Evolutionary conservation across 2,113 vertebrate species (phyloP), one percentile per base, ranked within the genome.

Genomic region (Oryzias melastigma): DNA sequence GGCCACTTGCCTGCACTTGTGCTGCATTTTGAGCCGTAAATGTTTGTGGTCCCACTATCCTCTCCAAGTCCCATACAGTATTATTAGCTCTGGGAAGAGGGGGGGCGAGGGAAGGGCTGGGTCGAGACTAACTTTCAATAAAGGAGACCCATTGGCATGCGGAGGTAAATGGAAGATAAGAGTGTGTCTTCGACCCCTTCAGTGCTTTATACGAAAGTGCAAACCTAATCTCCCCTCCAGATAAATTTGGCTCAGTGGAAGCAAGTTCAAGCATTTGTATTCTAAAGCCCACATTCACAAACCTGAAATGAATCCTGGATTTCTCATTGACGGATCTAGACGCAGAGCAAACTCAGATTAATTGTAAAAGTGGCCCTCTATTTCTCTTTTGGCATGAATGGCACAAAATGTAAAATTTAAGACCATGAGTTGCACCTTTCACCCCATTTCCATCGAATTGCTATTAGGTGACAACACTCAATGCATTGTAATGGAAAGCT

Each of bases 301-400:
- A 67, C 67, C 14, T 80, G 80, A 87, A 89, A 89, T 77, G 78
- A 89, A 84, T 63, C 12, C 62, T 7, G 62, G 71, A 77, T 67
- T 80, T 82, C 79, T 84, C 80, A 87, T 81, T 88, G 78, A 85
- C 84, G 79, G 65, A 82, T 82, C 71, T 74, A 89, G 82, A 87
- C 87, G 82, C 75, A 83, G 68, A 77, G 80, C 80, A 91, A 90
- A 87, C 81, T 81, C 73, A 88, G 82, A 85, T 87, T 88, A 88
- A 87, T 85, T 82, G 86, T 15, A 52, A 62, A 58, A 69, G 71
- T 17, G 70, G 65, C 57, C 53, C 45, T 71, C 79, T 69, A 81
- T 77, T 76, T 51, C 71, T 41, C 20, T 65, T 62, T 68, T 80
- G 82, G 52, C 70, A 35, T 12, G 35, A 35, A 10, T 35, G 29